Percentiles rank a stretch among this genome's conserved stretches.
Conservation (phyloP, 2,797 vertebrate species). For the Graptemys geographica region DNA sequence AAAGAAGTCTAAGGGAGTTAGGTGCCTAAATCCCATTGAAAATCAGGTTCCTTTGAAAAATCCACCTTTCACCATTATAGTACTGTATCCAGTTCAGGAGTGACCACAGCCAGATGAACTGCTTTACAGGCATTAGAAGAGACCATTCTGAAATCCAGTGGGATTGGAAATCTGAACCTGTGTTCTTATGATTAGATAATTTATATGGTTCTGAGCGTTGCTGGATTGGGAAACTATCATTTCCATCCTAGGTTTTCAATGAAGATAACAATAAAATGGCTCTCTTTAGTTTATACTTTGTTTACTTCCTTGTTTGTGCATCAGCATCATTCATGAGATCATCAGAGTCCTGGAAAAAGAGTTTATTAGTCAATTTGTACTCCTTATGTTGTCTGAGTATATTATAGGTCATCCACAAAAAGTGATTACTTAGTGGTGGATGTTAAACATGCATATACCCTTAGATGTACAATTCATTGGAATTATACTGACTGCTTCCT, state of each 20-base stretch:
- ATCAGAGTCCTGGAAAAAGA: background rate
- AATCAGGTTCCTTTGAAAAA: background rate
- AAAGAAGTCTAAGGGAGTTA: background rate
- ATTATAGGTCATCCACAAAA: background rate
- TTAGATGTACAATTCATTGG: background rate
- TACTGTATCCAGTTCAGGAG: background rate
- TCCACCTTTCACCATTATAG: background rate
- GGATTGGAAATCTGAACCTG: background rate
- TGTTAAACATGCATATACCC: background rate
- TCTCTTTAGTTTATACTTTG: background rate
- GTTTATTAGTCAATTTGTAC: background rate
- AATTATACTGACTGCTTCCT: background rate
- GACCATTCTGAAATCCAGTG: accelerated
- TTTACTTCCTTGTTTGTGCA: background rate
- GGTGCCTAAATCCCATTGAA: background rate
- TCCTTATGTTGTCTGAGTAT: background rate
- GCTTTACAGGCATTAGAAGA: background rate
- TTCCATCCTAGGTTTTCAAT: background rate
- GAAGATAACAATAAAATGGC: background rate
- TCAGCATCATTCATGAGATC: accelerated
- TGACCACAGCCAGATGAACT: background rate
- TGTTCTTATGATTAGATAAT: background rate
- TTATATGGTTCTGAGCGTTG: background rate
- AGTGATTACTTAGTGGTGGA: background rate
- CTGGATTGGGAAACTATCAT: background rate